phyloP scores from a whole-genome alignment of 2,888 invertebrate species.

The Parnassius mnemosyne region DNA sequence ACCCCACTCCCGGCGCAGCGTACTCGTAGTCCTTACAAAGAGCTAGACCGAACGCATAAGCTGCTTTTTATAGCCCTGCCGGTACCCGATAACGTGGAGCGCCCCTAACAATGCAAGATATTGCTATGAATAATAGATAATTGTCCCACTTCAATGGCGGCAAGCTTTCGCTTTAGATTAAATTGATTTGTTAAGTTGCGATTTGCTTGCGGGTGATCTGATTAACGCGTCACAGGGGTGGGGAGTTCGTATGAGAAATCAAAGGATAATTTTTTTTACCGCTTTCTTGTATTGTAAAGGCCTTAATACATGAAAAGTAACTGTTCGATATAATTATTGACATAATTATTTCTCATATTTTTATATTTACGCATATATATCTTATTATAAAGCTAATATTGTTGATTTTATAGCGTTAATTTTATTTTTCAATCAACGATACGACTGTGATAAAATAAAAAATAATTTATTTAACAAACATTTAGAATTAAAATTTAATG shows the following conservation, averaged over 20 bases:
- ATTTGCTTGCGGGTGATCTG: conserved; percentile 27
- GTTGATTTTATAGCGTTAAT: too few species aligned
- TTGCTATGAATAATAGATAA: conserved; percentile 68
- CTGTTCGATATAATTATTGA: too few species aligned
- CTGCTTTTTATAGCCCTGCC: conserved; percentile 78
- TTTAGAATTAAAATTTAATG: too few species aligned
- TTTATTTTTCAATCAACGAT: too few species aligned
- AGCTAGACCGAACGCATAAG: conserved; percentile 75
- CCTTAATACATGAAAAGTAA: too few species aligned
- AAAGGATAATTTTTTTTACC: neutral
- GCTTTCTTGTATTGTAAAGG: too few species aligned
- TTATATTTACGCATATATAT: too few species aligned
- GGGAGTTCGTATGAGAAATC: neutral
- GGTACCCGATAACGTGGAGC: conserved; percentile 61
- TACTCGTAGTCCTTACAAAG: conserved; percentile 38
- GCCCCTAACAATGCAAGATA: conserved; percentile 70
- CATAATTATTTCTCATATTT: too few species aligned
- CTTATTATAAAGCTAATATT: too few species aligned
- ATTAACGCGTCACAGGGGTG: conserved; percentile 9
- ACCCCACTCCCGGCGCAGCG: conserved; percentile 25
- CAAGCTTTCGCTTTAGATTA: conserved; percentile 38
- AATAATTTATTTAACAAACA: too few species aligned
- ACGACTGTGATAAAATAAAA: too few species aligned
- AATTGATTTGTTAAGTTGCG: conserved; percentile 56
- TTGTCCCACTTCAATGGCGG: conserved; percentile 50